Percentiles rank a stretch among this genome's conserved stretches.
phyloP scores from a whole-genome alignment of 2,888 invertebrate genomes.

The Lysandra coridon region DNA sequence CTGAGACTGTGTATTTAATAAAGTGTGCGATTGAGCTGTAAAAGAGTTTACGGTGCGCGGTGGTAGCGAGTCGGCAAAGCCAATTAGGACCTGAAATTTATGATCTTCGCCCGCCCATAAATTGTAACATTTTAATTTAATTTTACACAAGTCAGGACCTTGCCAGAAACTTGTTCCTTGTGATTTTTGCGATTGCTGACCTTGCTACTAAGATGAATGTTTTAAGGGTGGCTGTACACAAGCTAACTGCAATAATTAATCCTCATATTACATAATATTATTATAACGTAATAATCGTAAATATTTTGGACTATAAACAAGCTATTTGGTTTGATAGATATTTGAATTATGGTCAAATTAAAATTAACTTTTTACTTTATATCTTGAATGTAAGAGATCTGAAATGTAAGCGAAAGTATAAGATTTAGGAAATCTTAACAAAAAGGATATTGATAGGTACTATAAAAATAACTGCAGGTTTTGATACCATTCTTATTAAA shows the following conservation, averaged over 20 bases:
- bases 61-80: constrained; percentile 60
- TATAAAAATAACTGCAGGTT: not conserved
- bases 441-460: not conserved
- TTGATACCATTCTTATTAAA: not conserved
- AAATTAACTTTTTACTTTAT: too few relatives aligned
- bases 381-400: too few relatives aligned
- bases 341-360: too few relatives aligned
- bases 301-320: too few relatives aligned
- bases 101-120: constrained; percentile 63
- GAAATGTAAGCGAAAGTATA: too few relatives aligned
- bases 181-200: constrained; percentile 41
- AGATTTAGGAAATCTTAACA: too few relatives aligned
- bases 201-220: constrained; percentile 29
- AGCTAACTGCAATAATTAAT: too few relatives aligned
- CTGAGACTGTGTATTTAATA: constrained; percentile 40
- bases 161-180: constrained; percentile 47
- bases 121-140: constrained; percentile 77
- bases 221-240: not conserved
- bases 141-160: constrained; percentile 55
- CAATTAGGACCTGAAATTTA: constrained; percentile 75
- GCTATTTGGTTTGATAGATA: too few relatives aligned
- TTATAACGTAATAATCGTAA: too few relatives aligned
- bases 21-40: constrained; percentile 55
- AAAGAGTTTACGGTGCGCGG: constrained; percentile 72
- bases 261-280: too few relatives aligned